Percentiles rank a stretch among this genome's conserved stretches.
phyloP scores from a whole-genome alignment of 2,888 invertebrate species.

The Siphlonurus alternatus region DNA sequence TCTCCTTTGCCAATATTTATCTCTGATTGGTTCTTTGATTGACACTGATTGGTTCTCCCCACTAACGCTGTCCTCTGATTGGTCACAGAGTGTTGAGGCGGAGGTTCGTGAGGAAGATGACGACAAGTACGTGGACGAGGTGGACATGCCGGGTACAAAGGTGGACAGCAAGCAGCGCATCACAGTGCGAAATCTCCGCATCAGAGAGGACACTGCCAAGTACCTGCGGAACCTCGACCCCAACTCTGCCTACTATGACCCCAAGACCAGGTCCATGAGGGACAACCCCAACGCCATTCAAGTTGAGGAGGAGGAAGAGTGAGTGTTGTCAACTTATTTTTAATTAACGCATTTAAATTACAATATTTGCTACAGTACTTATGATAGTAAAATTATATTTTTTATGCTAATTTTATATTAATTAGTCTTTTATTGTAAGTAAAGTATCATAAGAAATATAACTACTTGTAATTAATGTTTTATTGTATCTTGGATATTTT shows the following conservation, averaged over 20 bases:
- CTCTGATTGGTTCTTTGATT: no score
- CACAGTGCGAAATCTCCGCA: constrained; percentile 93
- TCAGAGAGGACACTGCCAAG: constrained; percentile 97
- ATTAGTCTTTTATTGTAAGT: no score
- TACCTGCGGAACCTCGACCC: constrained; percentile 92
- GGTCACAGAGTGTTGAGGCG: no score
- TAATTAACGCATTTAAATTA: neutral
- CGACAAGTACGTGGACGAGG: constrained; percentile 83
- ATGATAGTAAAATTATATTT: neutral
- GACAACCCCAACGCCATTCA: constrained; percentile 73
- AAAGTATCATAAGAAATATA: no score
- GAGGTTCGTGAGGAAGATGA: constrained; percentile 72
- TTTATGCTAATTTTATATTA: no score
- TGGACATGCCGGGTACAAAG: constrained; percentile 98
- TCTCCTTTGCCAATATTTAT: no score
- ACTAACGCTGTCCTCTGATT: no score
- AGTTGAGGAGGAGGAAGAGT: constrained; percentile 35
- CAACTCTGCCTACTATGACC: constrained; percentile 97
- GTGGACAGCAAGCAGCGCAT: constrained; percentile 98
- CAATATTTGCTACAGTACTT: neutral
- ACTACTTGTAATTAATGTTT: no score
- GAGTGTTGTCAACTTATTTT: no score
- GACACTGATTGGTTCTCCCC: no score
- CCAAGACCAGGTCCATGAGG: constrained; percentile 96
- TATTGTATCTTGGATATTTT: no score